Percentiles rank a stretch among this genome's conserved stretches.
These are phyloP conservation scores for Tenthredo distinguenda DNA, from an alignment of 2,888 invertebrate species.

Conservation along the genomic window DNA sequence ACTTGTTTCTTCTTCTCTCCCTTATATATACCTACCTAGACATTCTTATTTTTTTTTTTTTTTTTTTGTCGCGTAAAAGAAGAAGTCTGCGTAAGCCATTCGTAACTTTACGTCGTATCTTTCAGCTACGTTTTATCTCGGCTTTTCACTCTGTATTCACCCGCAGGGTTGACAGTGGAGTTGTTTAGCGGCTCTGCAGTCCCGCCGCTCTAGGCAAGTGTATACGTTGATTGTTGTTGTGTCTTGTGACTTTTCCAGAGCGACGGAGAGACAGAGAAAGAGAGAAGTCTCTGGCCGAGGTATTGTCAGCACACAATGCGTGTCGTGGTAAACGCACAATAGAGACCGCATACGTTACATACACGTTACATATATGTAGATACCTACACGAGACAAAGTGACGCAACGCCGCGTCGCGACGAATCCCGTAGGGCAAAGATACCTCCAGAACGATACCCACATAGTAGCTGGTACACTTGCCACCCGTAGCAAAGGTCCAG, in stretches of 20 bases:
- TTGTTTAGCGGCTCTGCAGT: conserved; percentile 30
- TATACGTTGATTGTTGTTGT: conserved; percentile 45
- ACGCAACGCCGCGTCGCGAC: neutral
- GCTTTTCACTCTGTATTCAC: conserved; percentile 45
- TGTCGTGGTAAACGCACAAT: conserved; percentile 51
- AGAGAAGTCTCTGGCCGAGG: neutral
- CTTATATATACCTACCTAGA: too few species aligned
- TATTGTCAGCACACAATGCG: conserved; percentile 48
- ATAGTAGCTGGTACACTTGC: neutral
- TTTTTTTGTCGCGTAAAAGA: neutral
- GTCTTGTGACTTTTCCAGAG: conserved; percentile 44
- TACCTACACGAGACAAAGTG: neutral
- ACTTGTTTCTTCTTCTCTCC: neutral
- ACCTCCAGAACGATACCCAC: neutral
- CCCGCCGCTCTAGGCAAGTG: conserved; percentile 39
- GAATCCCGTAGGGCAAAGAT: neutral
- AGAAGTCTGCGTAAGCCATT: neutral
- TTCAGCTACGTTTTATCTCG: conserved; percentile 38
- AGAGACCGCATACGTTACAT: conserved; percentile 15
- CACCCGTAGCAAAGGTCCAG: conserved; percentile 37
- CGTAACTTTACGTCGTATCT: conserved; percentile 3
- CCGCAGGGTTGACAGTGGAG: conserved; percentile 46
- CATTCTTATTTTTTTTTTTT: neutral
- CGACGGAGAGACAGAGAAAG: neutral
- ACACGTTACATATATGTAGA: neutral